Base-by-base conservation (phyloP, 2,888 invertebrate species). In the Nezara viridula region DNA sequence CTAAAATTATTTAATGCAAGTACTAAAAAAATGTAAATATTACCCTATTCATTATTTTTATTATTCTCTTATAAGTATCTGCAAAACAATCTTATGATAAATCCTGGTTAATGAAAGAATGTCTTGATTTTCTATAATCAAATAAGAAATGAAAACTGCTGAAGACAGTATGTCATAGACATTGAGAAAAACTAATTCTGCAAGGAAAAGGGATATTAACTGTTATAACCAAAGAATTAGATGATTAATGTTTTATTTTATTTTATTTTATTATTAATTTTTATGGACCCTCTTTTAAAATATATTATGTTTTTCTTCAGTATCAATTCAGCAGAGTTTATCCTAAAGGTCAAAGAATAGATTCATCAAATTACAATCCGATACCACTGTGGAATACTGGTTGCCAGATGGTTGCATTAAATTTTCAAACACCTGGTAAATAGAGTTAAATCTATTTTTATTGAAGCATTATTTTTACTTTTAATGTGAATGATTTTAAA, bases 361-460 rank as follows among this genome's bases (percentile, higher is more conserved):
- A 99, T 92, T 99, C 99, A 0, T 98, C 98, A 0, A 99, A 99
- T 94, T 99, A 98, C 93, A 97, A 97, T 93, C 99, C 99, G 0
- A 94, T 98, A 12, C 96, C 97, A 2, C 96, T 98, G 93, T 99
- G 99, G 99, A 98, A 98, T 93, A 95, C 96, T 21, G 99, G 98
- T 1, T 97, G 97, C 86, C 99, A 99, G 93, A 98, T 99, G 98
- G 97, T 98, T 0, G 99, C 99, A 0, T 94, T 99, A 7, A 99
- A 99, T 93, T 99, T 98, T 93, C 99, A 99, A 93, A 99, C 99
- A 0, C 94, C 94, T 90, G 94, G 94, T 94, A 90, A 88, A 89
- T 85, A 14, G 66, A 73, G 66, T 37, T 73, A 37, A 27, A 19
- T 73, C 27, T 60, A n/a, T 60, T 60, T 60, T 60, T 60, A 27